phyloP scores from a whole-genome alignment of 2,113 vertebrate genomes.

The Anarhynchus alexandrinus region DNA sequence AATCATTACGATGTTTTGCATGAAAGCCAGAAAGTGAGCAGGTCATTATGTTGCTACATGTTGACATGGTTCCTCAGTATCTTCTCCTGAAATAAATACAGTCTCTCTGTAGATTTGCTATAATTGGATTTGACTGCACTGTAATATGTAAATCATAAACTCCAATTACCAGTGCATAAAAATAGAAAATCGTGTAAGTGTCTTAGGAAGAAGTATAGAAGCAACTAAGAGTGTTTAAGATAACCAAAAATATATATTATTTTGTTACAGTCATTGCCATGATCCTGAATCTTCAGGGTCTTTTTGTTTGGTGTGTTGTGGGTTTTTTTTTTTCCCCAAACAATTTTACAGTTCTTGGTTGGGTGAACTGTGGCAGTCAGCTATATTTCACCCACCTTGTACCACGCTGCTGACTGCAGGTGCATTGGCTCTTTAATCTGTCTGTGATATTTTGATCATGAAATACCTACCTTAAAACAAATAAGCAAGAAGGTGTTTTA shows the following conservation, averaged over 20 bases:
- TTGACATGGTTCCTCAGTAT: conserved; percentile 16
- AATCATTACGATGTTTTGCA: conserved; percentile 37
- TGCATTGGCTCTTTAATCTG: not conserved
- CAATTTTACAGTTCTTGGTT: not conserved
- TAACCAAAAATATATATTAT: not conserved
- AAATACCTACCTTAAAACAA: not conserved
- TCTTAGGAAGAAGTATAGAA: not conserved
- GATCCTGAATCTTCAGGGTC: not conserved
- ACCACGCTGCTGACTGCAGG: not conserved
- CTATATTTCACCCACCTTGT: not conserved
- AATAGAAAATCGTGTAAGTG: conserved; percentile 23
- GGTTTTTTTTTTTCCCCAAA: not conserved
- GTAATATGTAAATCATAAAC: conserved; percentile 59
- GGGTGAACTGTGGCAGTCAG: not conserved
- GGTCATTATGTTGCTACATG: conserved; percentile 38
- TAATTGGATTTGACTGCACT: conserved; percentile 50
- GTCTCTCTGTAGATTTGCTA: conserved; percentile 25
- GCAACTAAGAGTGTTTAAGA: not conserved
- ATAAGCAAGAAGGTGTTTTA: not conserved
- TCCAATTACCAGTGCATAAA: conserved; percentile 43
- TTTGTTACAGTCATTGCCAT: not conserved
- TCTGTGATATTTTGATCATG: not conserved
- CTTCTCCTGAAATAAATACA: conserved; percentile 42
- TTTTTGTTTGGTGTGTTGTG: not conserved
- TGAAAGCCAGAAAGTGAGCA: conserved; percentile 47